Conservation (phyloP, 2,797 vertebrate genomes). For the Poecilia velifera region DNA sequence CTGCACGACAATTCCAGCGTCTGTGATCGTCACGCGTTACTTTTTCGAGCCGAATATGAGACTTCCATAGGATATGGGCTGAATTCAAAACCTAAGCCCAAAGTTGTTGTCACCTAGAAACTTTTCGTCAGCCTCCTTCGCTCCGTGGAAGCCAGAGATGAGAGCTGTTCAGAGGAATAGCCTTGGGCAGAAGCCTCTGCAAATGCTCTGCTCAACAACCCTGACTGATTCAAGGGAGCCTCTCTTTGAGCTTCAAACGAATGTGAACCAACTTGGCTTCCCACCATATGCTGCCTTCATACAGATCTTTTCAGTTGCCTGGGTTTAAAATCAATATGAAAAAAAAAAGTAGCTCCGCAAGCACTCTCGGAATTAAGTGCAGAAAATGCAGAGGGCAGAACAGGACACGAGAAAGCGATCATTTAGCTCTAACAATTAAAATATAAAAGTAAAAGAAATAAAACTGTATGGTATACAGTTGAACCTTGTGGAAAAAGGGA, state of each 20-base stretch:
- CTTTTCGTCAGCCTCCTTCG: slow-evolving; percentile 53
- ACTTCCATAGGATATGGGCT: slow-evolving; percentile 14
- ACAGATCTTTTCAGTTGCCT: slow-evolving; percentile 55
- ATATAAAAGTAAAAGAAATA: slow-evolving; percentile 30
- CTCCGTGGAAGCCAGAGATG: slow-evolving; percentile 62
- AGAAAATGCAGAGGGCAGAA: slow-evolving; percentile 40
- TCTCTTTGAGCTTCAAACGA: slow-evolving; percentile 70
- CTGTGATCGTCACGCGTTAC: not conserved
- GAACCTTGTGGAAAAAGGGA: slow-evolving; percentile 15
- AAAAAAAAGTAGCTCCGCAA: slow-evolving; percentile 27
- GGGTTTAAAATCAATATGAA: slow-evolving; percentile 57
- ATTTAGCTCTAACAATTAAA: slow-evolving; percentile 36
- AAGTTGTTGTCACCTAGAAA: slow-evolving; percentile 74
- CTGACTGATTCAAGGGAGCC: slow-evolving; percentile 64
- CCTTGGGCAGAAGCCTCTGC: slow-evolving; percentile 68
- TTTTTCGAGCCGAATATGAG: slow-evolving; percentile 10
- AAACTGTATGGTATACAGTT: slow-evolving; percentile 20
- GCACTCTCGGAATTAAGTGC: slow-evolving; percentile 48
- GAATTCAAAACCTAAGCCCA: slow-evolving; percentile 25
- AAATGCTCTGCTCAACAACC: slow-evolving; percentile 60
- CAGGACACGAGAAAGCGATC: slow-evolving; percentile 34
- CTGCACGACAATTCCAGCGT: not conserved
- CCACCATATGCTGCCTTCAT: slow-evolving; percentile 56
- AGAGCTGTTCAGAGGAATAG: slow-evolving; percentile 70
- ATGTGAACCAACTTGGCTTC: slow-evolving; percentile 67